These are phyloP conservation scores for Azorinus chamasolen DNA, from an alignment of 2,888 invertebrate species.

Conservation along the genomic window DNA sequence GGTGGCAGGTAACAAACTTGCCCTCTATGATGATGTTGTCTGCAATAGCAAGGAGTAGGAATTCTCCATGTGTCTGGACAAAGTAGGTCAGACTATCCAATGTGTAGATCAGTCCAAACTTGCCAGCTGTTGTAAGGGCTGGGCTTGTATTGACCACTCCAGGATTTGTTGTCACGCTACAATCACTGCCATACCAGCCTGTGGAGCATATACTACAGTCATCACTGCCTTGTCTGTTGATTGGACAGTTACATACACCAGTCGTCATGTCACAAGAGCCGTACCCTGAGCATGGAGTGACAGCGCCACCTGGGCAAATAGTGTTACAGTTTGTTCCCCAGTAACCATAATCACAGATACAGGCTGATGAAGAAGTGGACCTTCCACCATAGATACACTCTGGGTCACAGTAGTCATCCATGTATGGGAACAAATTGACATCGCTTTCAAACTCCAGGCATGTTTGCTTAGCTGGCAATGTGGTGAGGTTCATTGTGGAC, in stretches of 20 bases:
- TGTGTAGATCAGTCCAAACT: constrained; percentile 66
- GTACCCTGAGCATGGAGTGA: constrained; percentile 70
- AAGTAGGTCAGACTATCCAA: constrained; percentile 69
- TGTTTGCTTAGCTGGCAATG: constrained; percentile 66
- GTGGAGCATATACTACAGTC: constrained; percentile 70
- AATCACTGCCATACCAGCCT: constrained; percentile 71
- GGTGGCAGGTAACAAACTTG: constrained; percentile 72
- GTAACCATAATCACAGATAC: constrained; percentile 68
- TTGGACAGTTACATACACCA: constrained; percentile 72
- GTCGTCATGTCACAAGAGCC: constrained; percentile 69
- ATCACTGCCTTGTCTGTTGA: constrained; percentile 59
- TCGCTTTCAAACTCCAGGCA: constrained; percentile 60
- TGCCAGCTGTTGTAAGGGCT: constrained; percentile 46
- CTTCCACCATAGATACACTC: constrained; percentile 62
- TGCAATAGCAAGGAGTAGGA: constrained; percentile 63
- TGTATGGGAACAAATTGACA: constrained; percentile 48
- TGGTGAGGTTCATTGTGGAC: constrained; percentile 33
- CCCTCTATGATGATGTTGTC: constrained; percentile 67
- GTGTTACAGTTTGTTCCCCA: constrained; percentile 67
- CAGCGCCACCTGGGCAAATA: constrained; percentile 73
- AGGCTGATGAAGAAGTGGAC: constrained; percentile 29
- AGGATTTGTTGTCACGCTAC: constrained; percentile 64
- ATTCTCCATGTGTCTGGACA: constrained; percentile 60
- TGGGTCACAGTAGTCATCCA: constrained; percentile 56
- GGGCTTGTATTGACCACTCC: not conserved